A percentile compares a stretch with the other conserved stretches of the same genome.
These are phyloP conservation scores for Colossoma macropomum DNA, from an alignment of 2,113 vertebrate genomes.

Conservation along the genomic window DNA sequence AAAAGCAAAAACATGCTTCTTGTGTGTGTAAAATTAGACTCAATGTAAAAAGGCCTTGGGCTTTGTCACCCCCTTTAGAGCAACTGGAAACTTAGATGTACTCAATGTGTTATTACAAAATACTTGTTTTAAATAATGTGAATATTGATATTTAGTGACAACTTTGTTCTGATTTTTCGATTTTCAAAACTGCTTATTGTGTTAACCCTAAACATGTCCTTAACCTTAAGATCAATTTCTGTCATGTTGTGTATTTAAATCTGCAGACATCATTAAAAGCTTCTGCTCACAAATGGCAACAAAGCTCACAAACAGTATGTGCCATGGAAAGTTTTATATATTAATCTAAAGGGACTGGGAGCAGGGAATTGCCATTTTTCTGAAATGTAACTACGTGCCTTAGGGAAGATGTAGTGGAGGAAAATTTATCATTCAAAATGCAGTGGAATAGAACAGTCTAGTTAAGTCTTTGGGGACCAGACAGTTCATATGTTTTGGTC, in stretches of 20 bases:
- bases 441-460: background rate
- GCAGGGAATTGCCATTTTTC: background rate
- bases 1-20: too few relatives aligned
- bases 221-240: background rate
- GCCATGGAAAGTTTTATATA: background rate
- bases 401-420: background rate
- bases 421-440: background rate
- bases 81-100: too few relatives aligned
- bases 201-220: too few relatives aligned
- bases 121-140: too few relatives aligned
- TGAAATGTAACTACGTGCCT: background rate
- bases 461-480: background rate
- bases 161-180: too few relatives aligned
- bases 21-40: too few relatives aligned
- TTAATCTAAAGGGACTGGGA: background rate
- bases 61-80: too few relatives aligned
- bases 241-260: background rate
- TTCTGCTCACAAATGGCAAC: background rate
- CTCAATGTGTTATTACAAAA: too few relatives aligned
- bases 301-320: background rate
- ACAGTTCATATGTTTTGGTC: background rate
- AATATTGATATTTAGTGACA: too few relatives aligned
- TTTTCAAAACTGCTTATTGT: too few relatives aligned
- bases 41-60: too few relatives aligned
- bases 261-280: background rate